Evolutionary conservation across 92 coral and sea anemone species (phyloP).

Genomic region (Epizoanthus rinbou): DNA sequence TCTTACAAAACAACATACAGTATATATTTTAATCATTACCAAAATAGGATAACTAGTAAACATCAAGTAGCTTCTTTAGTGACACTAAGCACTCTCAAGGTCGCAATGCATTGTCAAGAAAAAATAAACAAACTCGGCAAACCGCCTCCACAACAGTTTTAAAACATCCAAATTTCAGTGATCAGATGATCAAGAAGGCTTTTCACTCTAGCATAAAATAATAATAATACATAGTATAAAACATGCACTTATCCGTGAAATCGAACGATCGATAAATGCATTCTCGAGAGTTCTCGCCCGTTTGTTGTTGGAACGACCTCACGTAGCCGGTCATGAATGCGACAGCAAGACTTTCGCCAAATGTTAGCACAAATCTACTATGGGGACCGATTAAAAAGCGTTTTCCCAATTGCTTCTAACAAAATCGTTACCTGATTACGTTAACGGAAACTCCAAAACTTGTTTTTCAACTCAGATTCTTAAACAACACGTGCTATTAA

Average conservation of each 20-base stretch:
- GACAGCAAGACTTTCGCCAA: neutral
- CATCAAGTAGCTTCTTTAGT: too few relatives aligned
- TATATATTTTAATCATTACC: too few relatives aligned
- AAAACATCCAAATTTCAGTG: too few relatives aligned
- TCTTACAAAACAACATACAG: too few relatives aligned
- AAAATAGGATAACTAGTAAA: too few relatives aligned
- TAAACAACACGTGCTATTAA: constrained; percentile 55
- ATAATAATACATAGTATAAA: too few relatives aligned
- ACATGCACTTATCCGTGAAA: neutral
- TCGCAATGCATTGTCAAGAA: too few relatives aligned
- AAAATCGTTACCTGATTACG: neutral
- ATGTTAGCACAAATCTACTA: neutral
- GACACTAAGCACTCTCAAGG: too few relatives aligned
- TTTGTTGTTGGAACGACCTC: neutral
- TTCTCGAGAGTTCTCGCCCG: constrained; percentile 26
- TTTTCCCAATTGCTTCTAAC: neutral
- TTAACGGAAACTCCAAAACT: neutral
- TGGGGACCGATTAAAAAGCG: neutral
- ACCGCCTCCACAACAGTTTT: too few relatives aligned
- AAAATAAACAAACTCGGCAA: too few relatives aligned
- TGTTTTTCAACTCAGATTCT: constrained; percentile 8
- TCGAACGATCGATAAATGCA: neutral
- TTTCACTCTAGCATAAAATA: too few relatives aligned
- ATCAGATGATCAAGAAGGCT: too few relatives aligned
- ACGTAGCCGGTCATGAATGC: neutral